Base-by-base conservation (phyloP, 2,888 invertebrate species). In the Sphaerophoria rueppellii region DNA sequence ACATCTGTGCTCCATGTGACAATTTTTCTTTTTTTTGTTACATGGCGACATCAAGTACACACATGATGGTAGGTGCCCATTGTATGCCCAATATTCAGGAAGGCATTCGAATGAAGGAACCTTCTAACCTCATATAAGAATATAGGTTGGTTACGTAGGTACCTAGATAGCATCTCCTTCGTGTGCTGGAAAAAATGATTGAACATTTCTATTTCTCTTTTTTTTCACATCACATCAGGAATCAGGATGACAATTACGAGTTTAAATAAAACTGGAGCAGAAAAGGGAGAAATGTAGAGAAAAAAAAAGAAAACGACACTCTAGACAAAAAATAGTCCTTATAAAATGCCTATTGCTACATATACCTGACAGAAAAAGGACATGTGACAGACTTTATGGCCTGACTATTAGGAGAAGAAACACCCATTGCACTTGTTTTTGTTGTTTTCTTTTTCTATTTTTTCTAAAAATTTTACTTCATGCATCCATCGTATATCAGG, bases 1-100 rank as follows among this genome's bases (percentile, higher is more conserved):
- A 82, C 82, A 83, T 83, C 82, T 83, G 82, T 78, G 63, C 67
- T 60, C 74, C 74, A 83, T 74, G 75, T 75, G 82, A 67, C 79
- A 83, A 63, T 83, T 71, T 24, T 2, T 24, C 2, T 24, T 24
- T 24, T 24, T 24, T 11, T 40, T 65, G 32, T 82, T 58, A 75
- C 82, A 82, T 14, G 70, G 43, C 54, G 79, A 67, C 70, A 77
- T 48, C 70, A 16, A 40, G 37, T 43, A 35, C 63, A 71, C n/a
- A 67, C 48, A 65, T 78, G 48, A 61, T 76, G 76, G 72, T 55
- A 12, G 9, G 14, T 40, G 12, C 37, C 16, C 16, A 0, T n/a
- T 43, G 11, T 43, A 72, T 82, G 73, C 69, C 77, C 46, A 60
- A n/a, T 77, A 61, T 60, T 69, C 50, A 67, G 57, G 40, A 40